A percentile compares a stretch with the other conserved stretches of the same genome.
These are phyloP conservation scores for Brenthis daphne DNA, from an alignment of 2,888 invertebrate species.

Conservation along the genomic window DNA sequence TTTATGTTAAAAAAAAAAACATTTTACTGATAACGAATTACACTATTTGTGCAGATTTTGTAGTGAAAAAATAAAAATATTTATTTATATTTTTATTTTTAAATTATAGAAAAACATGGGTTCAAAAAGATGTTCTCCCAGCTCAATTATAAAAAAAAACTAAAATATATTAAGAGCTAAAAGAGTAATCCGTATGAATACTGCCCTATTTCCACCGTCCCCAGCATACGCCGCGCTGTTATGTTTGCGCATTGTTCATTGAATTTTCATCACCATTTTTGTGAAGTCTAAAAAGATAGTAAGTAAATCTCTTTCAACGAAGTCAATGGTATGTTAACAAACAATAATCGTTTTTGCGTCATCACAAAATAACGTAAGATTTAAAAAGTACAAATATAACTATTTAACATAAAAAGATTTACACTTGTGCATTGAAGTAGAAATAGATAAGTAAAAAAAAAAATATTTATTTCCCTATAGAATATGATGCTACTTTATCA, in stretches of 20 bases:
- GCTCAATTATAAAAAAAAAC: too few species aligned
- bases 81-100: too few species aligned
- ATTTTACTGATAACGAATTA: too few species aligned
- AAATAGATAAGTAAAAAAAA: not conserved
- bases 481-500: too few species aligned
- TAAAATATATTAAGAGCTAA: not conserved
- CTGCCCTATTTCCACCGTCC: constrained; percentile 40
- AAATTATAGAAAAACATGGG: too few species aligned
- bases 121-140: too few species aligned
- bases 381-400: constrained; percentile 14
- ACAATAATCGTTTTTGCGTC: constrained; percentile 40
- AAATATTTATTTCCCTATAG: too few species aligned
- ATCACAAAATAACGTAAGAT: constrained; percentile 9
- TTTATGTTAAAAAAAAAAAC: too few species aligned
- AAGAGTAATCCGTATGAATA: constrained; percentile 46
- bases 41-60: too few species aligned
- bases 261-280: constrained; percentile 53
- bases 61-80: too few species aligned
- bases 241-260: constrained; percentile 57
- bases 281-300: constrained; percentile 44
- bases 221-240: constrained; percentile 4
- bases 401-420: not conserved
- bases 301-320: constrained; percentile 46
- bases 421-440: not conserved
- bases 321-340: constrained; percentile 51